Base-by-base conservation (phyloP, 2,888 invertebrate genomes). In the Pedicia rivosa region DNA sequence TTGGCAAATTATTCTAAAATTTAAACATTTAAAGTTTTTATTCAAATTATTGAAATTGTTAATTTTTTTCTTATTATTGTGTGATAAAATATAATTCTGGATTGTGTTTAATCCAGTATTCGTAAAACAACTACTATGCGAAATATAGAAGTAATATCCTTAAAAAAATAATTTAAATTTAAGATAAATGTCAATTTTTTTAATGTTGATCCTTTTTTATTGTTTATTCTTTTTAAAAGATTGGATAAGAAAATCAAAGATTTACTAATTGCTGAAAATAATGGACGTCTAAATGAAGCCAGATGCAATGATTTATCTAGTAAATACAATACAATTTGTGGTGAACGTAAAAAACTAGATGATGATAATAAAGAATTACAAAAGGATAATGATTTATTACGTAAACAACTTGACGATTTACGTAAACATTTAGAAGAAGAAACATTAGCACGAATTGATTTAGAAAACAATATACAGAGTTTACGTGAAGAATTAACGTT, bases 401-500 rank as follows among this genome's bases (percentile, higher is more conserved):
- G 77, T 44, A 78, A 79, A 42, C 73, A 81, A 46, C 65, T 90
- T 48, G 82, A 79, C 0, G 80, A 82, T 47, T 70, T 86, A 20
- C 78, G 86, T 50, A 88, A 87, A 57, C 82, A 87, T 48, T 65
- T 95, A 35, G 95, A 97, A 54, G 84, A 88, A 42, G 97, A 98
- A 66, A 90, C 90, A 36, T 63, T 98, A 46, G 77, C 81, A 42
- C 77, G 95, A 47, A 87, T 95, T 45, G 94, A 95, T 57, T 72
- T 92, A 50, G 92, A 98, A 65, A 95, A 95, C 60, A 74, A 78
- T 38, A 75, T 87, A 45, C 91, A 92, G 64, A 88, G 84, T 52
- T 65, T 91, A 44, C 80, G 81, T 47, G 95, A 97, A 56, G 92
- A 95, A 52, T 65, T 91, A 36, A 73, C 76, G 43, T 95, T 97